Conservation (phyloP, 2,888 invertebrate species). For the Syritta pipiens region DNA sequence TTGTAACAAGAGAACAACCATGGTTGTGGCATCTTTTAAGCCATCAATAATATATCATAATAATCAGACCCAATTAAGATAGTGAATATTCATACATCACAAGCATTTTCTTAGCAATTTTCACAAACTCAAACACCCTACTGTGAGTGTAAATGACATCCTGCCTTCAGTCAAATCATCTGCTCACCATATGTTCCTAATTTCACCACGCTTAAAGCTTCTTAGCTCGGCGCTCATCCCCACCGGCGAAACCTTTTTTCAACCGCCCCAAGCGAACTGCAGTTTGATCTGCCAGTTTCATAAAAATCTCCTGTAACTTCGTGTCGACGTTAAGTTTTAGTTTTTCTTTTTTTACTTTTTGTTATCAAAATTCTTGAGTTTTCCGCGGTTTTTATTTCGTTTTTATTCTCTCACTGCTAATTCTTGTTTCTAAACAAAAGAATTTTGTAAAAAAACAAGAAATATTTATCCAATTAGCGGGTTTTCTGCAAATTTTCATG, state of each 20-base stretch:
- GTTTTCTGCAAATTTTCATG: not conserved
- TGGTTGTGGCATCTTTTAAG: too few relatives aligned
- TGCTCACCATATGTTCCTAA: constrained; percentile 24
- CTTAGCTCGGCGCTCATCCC: not conserved
- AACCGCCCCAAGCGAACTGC: not conserved
- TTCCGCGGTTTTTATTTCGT: not conserved
- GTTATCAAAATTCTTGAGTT: not conserved
- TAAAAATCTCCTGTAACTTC: not conserved
- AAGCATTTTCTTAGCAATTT: not conserved
- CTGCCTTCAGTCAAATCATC: constrained; percentile 1
- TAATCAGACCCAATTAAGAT: too few relatives aligned
- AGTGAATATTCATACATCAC: too few relatives aligned
- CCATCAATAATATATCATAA: too few relatives aligned
- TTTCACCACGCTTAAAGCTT: constrained; percentile 28
- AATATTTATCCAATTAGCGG: not conserved
- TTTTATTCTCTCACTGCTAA: too few relatives aligned
- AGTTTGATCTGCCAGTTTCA: not conserved
- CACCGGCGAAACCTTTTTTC: not conserved
- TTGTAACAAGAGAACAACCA: too few relatives aligned
- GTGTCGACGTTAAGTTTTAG: too few relatives aligned
- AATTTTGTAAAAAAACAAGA: not conserved
- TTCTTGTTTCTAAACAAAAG: too few relatives aligned
- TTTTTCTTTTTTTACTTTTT: not conserved
- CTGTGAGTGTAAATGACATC: constrained; percentile 8
- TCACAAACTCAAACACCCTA: not conserved